phyloP scores from a whole-genome alignment of 2,113 vertebrate genomes.

The Rhinoptilus africanus region DNA sequence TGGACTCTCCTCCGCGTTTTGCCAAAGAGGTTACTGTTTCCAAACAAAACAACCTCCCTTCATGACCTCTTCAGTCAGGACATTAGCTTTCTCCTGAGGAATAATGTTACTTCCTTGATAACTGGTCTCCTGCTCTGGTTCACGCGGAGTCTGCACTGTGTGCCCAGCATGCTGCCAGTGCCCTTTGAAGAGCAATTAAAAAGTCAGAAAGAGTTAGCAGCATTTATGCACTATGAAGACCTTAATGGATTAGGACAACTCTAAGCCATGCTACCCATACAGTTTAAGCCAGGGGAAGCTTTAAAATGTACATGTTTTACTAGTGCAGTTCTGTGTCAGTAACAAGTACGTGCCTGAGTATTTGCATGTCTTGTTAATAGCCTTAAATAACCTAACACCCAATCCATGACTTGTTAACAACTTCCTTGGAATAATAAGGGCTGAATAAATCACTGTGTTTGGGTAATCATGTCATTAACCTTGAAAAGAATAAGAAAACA shows the following conservation, averaged over 20 bases:
- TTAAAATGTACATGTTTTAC: neutral
- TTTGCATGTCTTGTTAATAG: slow-evolving; percentile 45
- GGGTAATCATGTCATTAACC: neutral
- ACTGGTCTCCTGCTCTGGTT: neutral
- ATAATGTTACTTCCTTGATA: slow-evolving; percentile 24
- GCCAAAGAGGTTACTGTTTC: slow-evolving; percentile 17
- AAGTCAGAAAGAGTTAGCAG: neutral
- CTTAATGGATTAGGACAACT: neutral
- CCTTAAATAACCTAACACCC: slow-evolving; percentile 59
- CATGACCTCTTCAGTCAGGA: slow-evolving; percentile 50
- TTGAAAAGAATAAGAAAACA: slow-evolving; percentile 33
- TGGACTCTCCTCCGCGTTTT: slow-evolving; percentile 5
- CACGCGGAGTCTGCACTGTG: neutral
- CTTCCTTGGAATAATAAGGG: slow-evolving; percentile 55
- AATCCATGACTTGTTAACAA: slow-evolving; percentile 53
- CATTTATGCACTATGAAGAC: neutral
- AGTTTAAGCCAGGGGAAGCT: neutral
- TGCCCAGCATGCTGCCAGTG: neutral
- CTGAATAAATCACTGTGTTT: slow-evolving; percentile 53
- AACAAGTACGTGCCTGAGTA: neutral
- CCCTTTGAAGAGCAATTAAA: neutral
- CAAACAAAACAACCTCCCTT: slow-evolving; percentile 45
- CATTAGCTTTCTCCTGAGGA: slow-evolving; percentile 20
- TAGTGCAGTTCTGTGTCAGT: neutral
- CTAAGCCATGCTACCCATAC: neutral